A percentile compares a stretch with the other conserved stretches of the same genome.
Conservation (phyloP, 1,140 invertebrate species). For the Ridgeia piscesae region DNA sequence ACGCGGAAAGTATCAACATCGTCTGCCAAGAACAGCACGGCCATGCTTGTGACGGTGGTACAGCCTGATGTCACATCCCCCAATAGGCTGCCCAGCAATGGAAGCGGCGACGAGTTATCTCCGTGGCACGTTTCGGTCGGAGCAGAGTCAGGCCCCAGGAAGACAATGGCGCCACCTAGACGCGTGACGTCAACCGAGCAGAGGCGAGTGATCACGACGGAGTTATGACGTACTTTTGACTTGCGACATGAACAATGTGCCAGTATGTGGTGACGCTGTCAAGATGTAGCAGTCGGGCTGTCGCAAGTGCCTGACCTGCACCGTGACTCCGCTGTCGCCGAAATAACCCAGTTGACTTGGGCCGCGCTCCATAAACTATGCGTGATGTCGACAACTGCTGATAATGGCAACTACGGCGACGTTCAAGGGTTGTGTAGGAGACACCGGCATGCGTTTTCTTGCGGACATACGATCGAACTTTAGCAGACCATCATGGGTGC, state of each 20-base stretch:
- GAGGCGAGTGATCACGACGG: slow-evolving; percentile 17
- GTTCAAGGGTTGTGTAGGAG: no score
- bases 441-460: no score
- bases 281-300: no score
- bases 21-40: slow-evolving; percentile 32
- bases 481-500: no score
- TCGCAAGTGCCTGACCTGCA: neutral
- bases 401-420: no score
- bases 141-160: neutral
- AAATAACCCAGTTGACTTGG: no score
- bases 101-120: slow-evolving; percentile 31
- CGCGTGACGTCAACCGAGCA: neutral
- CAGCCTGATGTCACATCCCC: slow-evolving; percentile 25
- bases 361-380: no score
- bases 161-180: slow-evolving; percentile 6
- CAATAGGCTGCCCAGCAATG: slow-evolving; percentile 4
- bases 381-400: no score
- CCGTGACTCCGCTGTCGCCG: neutral
- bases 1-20: slow-evolving; percentile 32
- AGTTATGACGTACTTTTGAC: neutral
- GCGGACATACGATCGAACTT: no score
- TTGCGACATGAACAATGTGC: no score
- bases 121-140: slow-evolving; percentile 34
- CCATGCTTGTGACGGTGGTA: slow-evolving; percentile 17
- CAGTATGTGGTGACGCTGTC: no score